Evolutionary conservation across 2,113 vertebrate genomes (phyloP).

Genomic region (Rhinoptilus africanus): DNA sequence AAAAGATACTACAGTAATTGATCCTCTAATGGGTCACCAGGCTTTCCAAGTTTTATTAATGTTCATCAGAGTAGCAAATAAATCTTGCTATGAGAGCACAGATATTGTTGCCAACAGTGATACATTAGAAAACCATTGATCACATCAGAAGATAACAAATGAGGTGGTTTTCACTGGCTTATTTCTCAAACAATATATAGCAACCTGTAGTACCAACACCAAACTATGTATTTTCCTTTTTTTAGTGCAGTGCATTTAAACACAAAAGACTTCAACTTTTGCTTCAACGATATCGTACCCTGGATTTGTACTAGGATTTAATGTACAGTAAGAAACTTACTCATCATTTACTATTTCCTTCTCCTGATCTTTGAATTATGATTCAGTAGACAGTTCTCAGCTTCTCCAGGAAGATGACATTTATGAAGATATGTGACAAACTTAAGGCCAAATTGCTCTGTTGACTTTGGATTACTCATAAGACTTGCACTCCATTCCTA

Average conservation of each 20-base stretch:
- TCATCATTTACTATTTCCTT: not conserved
- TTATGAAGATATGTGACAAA: not conserved
- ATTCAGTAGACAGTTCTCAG: not conserved
- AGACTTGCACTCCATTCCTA: not conserved
- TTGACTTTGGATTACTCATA: not conserved
- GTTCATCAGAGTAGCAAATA: not conserved
- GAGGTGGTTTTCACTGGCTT: not conserved
- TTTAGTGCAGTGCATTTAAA: not conserved
- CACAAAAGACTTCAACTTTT: not conserved
- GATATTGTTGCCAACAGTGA: not conserved
- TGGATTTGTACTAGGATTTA: not conserved
- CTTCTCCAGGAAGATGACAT: not conserved
- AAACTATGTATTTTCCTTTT: not conserved
- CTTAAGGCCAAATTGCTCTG: not conserved
- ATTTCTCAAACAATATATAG: not conserved
- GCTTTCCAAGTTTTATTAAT: not conserved
- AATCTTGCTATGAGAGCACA: not conserved
- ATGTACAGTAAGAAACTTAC: not conserved
- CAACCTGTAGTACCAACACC: not conserved
- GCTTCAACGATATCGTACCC: not conserved
- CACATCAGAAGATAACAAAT: not conserved
- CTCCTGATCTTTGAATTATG: not conserved
- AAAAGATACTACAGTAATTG: not conserved
- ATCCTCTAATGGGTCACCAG: not conserved
- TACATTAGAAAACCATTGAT: not conserved